phyloP scores from a whole-genome alignment of 2,797 vertebrate genomes.

The Hozukius guyotensis region DNA sequence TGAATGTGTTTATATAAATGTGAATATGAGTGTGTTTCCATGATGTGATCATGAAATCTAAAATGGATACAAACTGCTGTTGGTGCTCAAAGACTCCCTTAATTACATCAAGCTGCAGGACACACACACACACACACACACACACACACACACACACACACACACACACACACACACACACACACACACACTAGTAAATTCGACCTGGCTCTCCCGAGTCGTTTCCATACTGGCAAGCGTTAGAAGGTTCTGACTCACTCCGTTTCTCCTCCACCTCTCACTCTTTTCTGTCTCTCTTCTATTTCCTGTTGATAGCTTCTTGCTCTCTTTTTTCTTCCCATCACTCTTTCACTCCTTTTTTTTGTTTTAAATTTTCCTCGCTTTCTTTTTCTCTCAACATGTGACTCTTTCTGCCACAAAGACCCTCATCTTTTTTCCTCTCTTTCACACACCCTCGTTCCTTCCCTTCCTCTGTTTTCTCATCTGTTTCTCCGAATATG shows the following conservation, averaged over 20 bases:
- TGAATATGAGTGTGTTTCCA: slow-evolving; percentile 35
- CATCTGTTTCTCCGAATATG: slow-evolving; percentile 51
- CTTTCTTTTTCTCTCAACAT: neutral
- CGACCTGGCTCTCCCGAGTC: slow-evolving; percentile 61
- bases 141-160: slow-evolving; percentile 37
- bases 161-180: slow-evolving; percentile 30
- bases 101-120: slow-evolving; percentile 81
- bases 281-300: neutral
- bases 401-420: neutral
- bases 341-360: neutral
- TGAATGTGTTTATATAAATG: neutral
- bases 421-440: neutral
- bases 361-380: neutral
- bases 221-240: slow-evolving; percentile 74
- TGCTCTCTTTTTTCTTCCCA: neutral
- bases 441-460: neutral
- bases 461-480: slow-evolving; percentile 9
- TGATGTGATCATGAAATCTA: slow-evolving; percentile 42
- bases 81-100: slow-evolving; percentile 62
- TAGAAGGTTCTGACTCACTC: slow-evolving; percentile 69
- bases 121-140: slow-evolving; percentile 37
- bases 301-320: slow-evolving; percentile 4
- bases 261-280: slow-evolving; percentile 35
- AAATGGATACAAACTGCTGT: slow-evolving; percentile 62
- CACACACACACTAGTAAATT: slow-evolving; percentile 33